Conservation (phyloP, 2,797 vertebrate species). For the Vespertilio murinus region DNA sequence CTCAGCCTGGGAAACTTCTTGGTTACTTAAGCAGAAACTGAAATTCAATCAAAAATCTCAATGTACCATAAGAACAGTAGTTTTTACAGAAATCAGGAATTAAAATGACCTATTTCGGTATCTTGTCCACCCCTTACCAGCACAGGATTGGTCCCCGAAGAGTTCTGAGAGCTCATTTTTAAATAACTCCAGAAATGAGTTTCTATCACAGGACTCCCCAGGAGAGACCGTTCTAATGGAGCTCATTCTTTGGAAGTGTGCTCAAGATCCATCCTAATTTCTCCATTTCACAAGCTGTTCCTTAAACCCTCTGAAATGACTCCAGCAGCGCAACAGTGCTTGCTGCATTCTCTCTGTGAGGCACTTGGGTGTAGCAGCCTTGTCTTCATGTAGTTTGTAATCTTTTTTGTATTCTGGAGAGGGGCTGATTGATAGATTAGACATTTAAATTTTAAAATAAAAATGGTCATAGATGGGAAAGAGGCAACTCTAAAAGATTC, state of each 20-base stretch:
- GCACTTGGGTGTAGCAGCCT: background rate
- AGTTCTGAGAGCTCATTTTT: slow-evolving; percentile 62
- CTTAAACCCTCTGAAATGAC: slow-evolving; percentile 50
- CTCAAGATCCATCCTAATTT: slow-evolving; percentile 73
- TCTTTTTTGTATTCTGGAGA: slow-evolving; percentile 37
- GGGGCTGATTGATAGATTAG: background rate
- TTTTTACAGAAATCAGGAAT: slow-evolving; percentile 61
- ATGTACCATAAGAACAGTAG: slow-evolving; percentile 47
- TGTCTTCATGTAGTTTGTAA: background rate
- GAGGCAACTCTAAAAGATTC: background rate
- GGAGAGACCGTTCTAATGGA: slow-evolving; percentile 55
- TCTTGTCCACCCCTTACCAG: slow-evolving; percentile 36
- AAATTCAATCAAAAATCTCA: slow-evolving; percentile 43
- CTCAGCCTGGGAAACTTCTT: background rate
- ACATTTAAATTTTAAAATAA: slow-evolving; percentile 18
- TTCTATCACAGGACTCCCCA: slow-evolving; percentile 55
- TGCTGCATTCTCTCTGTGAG: background rate
- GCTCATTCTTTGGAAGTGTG: slow-evolving; percentile 64
- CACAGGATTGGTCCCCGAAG: slow-evolving; percentile 44
- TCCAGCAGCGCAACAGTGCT: background rate
- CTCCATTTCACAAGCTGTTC: slow-evolving; percentile 67
- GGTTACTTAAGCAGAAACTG: slow-evolving; percentile 46
- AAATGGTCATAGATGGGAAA: background rate
- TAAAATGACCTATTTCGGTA: slow-evolving; percentile 65
- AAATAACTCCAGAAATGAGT: slow-evolving; percentile 65